A percentile compares a stretch with the other conserved stretches of the same genome.
These are phyloP conservation scores for Hirtodrosophila alboralis DNA, from an alignment of 2,888 invertebrate species.

Conservation along the genomic window DNA sequence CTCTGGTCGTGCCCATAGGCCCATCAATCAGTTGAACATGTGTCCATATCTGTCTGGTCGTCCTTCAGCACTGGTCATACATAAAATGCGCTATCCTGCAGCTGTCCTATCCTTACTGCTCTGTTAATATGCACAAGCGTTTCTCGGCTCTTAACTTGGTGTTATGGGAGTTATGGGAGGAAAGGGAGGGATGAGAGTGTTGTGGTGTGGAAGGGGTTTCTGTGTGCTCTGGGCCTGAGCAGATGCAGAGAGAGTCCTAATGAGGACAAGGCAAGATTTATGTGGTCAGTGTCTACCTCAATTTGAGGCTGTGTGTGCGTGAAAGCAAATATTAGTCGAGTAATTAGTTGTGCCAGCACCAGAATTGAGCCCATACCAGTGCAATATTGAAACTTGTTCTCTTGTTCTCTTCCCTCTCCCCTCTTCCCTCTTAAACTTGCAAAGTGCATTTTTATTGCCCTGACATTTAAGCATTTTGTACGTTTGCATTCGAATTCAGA, in stretches of 20 bases:
- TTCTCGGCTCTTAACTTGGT: background rate
- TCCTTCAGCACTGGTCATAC: slow-evolving; percentile 4
- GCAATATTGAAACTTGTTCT: slow-evolving; percentile 1
- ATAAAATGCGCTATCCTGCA: slow-evolving; percentile 19
- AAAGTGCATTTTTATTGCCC: slow-evolving; percentile 11
- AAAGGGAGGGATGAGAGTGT: too few relatives aligned
- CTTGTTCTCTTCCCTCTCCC: too few relatives aligned
- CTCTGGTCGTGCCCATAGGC: background rate
- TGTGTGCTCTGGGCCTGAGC: slow-evolving; percentile 1
- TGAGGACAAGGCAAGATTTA: slow-evolving; percentile 47
- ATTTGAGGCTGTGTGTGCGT: slow-evolving; percentile 10
- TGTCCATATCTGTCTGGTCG: slow-evolving; percentile 12
- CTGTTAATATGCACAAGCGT: slow-evolving; percentile 25
- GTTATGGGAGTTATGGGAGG: slow-evolving; percentile 5
- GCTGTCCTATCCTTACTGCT: slow-evolving; percentile 24
- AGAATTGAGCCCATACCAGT: slow-evolving; percentile 1
- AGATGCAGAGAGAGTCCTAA: slow-evolving; percentile 28
- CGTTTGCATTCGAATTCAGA: background rate
- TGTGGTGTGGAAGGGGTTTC: too few relatives aligned
- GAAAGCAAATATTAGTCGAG: slow-evolving; percentile 61
- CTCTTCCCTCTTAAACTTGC: slow-evolving; percentile 15
- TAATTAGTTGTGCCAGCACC: slow-evolving; percentile 56
- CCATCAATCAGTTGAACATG: slow-evolving; percentile 51
- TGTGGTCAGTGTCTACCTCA: slow-evolving; percentile 34
- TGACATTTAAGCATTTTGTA: slow-evolving; percentile 2